These are phyloP conservation scores for Thalpophila matura DNA, from an alignment of 2,888 invertebrate genomes.

Conservation along the genomic window DNA sequence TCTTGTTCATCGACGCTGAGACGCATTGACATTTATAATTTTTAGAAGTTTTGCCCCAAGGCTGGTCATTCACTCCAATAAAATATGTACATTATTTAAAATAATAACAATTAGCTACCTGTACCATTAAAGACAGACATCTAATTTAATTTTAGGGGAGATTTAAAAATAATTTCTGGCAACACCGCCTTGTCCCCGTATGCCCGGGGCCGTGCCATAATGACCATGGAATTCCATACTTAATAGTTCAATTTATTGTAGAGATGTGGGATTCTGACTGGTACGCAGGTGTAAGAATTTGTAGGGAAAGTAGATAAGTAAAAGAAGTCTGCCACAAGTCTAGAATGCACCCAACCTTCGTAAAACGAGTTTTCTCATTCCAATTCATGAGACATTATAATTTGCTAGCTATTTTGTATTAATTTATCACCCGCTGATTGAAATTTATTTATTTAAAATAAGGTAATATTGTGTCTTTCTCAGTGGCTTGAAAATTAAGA, in stretches of 20 bases:
- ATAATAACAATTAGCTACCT: constrained; percentile 19
- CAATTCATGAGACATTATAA: constrained; percentile 22
- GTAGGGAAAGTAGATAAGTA: constrained; percentile 26
- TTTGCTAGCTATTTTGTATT: constrained; percentile 3
- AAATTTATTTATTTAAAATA: constrained; percentile 21
- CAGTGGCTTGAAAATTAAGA: neutral
- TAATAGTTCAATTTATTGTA: constrained; percentile 67
- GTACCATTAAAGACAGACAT: neutral
- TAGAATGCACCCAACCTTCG: constrained; percentile 36
- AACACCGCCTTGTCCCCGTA: constrained; percentile 54
- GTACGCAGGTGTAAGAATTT: constrained; percentile 25
- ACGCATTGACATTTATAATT: constrained; percentile 29
- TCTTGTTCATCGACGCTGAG: neutral
- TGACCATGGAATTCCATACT: constrained; percentile 71
- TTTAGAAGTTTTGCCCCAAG: constrained; percentile 20
- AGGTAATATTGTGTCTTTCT: constrained; percentile 11
- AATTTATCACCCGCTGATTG: constrained; percentile 15
- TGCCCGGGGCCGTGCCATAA: constrained; percentile 66
- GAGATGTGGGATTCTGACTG: constrained; percentile 36
- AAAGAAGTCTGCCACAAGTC: constrained; percentile 30
- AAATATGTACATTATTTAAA: constrained; percentile 22
- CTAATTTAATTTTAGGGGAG: neutral
- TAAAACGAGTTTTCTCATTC: constrained; percentile 39
- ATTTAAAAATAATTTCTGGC: constrained; percentile 24
- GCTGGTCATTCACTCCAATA: constrained; percentile 38